Conservation (phyloP, 2,113 vertebrate genomes). For the Ceratotherium simum region DNA sequence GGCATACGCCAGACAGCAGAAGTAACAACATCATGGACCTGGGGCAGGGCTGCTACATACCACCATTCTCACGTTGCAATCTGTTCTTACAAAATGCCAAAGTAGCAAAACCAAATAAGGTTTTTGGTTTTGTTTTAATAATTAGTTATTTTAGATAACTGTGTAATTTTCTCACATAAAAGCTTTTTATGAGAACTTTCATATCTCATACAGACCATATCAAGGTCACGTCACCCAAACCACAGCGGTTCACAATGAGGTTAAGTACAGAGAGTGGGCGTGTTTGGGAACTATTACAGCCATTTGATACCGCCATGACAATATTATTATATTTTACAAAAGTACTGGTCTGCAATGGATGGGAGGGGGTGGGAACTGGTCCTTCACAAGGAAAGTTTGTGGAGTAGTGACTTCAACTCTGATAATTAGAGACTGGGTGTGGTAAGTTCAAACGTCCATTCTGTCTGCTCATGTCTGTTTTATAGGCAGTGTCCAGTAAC, state of each 20-base stretch:
- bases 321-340: background rate
- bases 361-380: background rate
- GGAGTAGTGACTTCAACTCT: background rate
- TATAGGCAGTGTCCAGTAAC: background rate
- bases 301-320: background rate
- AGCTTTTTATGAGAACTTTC: background rate
- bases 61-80: background rate
- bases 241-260: background rate
- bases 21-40: rapidly evolving
- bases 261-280: background rate
- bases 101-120: background rate
- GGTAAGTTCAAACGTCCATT: background rate
- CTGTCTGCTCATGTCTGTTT: background rate
- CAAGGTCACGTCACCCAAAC: background rate
- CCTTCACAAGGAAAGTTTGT: background rate
- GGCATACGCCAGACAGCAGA: background rate
- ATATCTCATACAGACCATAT: background rate
- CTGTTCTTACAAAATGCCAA: background rate
- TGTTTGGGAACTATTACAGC: background rate
- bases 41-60: background rate
- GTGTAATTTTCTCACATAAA: background rate
- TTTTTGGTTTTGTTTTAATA: background rate
- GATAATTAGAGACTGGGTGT: background rate
- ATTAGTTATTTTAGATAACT: background rate
- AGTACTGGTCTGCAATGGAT: background rate